phyloP scores from a whole-genome alignment of 2,888 invertebrate genomes.

The Nemotelus nigrinus region DNA sequence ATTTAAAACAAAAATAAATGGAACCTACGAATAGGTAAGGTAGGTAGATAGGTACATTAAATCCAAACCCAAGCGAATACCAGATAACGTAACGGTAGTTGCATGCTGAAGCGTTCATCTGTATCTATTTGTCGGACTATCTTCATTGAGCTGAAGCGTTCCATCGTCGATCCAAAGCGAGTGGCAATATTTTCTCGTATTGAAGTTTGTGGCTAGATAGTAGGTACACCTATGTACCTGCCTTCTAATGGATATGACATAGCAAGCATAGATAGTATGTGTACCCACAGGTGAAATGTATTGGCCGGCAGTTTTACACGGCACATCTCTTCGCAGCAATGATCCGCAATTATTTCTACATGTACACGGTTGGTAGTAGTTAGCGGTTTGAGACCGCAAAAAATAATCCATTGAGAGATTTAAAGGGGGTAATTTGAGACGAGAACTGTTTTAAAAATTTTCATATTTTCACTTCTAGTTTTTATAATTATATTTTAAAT shows the following conservation, averaged over 20 bases:
- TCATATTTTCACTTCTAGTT: not conserved
- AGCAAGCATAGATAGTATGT: slow-evolving; percentile 7
- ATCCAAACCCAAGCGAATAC: slow-evolving; percentile 25
- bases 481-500: not conserved
- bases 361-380: not conserved
- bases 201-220: slow-evolving; percentile 13
- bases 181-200: slow-evolving; percentile 27
- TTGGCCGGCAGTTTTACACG: not conserved
- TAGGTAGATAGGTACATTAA: not conserved
- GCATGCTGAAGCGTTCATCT: slow-evolving; percentile 39
- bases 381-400: not conserved
- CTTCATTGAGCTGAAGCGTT: slow-evolving; percentile 12
- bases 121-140: slow-evolving; percentile 21
- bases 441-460: too few species aligned
- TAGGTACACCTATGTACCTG: too few species aligned
- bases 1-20: slow-evolving; percentile 39
- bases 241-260: slow-evolving; percentile 37
- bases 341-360: slow-evolving; percentile 35
- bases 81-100: slow-evolving; percentile 43
- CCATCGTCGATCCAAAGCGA: not conserved
- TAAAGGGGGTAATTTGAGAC: slow-evolving; percentile 1
- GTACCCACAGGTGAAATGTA: slow-evolving; percentile 35
- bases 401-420: not conserved
- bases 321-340: slow-evolving; percentile 25
- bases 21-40: not conserved